Evolutionary conservation across 2,113 vertebrate genomes (phyloP), one percentile per base, ranked within the genome.

Genomic region (Sphaerodactylus townsendi): DNA sequence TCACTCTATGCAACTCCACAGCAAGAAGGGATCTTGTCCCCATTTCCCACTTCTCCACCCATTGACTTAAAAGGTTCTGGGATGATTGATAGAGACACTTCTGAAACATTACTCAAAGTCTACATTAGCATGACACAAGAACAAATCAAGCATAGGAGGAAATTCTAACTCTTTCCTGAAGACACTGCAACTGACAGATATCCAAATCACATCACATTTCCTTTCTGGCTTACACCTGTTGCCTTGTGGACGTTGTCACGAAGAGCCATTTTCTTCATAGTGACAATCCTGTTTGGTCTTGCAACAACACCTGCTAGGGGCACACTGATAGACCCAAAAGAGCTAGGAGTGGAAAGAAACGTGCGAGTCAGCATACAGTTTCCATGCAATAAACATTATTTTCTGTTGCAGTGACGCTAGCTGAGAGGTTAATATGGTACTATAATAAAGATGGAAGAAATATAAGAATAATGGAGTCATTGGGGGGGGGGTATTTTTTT

Each of bases 151-250:
- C 8, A 62, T 25, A 62, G 25, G 28, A 62, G 59, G 59, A 28
- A 62, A 62, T 7, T 62, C 65, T 71, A 44, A 44, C 37, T 70
- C 21, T 41, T 41, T 8, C 28, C 25, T 48, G 30, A 3, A n/a
- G 23, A 2, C 41, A 10, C 30, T 4, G 3, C n/a, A 33, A 39
- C 25, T 19, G 35, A 44, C 6, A 11, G 56, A 62, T 15, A 46
- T 28, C 15, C 77, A 46, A 53, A 79, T 30, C 28, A 28, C 41
- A 21, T 13, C 41, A 44, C 10, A 46, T 17, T 65, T 44, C 50
- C 35, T 56, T 69, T n/a, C n/a, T 11, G 5, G 82, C 92, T 92
- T 89, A 93, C 94, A 0, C 87, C 21, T 30, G 93, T 94, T n/a
- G 88, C 79, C 44, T 30, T 35, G 86, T 88, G 85, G 50, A 77